Conservation (phyloP, 1,140 invertebrate genomes). For the Oedothorax gibbosus region DNA sequence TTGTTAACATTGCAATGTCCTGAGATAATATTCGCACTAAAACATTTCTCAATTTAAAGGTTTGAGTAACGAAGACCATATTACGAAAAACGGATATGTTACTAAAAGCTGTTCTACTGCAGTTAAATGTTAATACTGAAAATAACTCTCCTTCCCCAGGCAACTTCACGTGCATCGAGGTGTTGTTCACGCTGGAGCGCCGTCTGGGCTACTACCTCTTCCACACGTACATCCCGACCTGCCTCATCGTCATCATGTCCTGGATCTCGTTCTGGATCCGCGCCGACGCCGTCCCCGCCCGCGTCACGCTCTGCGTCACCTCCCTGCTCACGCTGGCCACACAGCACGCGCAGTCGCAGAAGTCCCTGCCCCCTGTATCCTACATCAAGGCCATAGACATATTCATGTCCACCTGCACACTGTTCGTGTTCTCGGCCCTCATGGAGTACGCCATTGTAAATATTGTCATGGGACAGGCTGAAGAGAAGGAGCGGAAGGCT, state of each 20-base stretch:
- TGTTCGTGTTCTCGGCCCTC: conserved; percentile 89
- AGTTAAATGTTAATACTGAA: neutral
- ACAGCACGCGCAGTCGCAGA: conserved; percentile 70
- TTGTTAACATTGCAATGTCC: too few relatives aligned
- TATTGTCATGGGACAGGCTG: conserved; percentile 64
- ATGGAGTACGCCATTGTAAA: conserved; percentile 84
- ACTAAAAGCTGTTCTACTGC: too few relatives aligned
- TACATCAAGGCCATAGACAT: conserved; percentile 77
- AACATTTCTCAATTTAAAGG: too few relatives aligned
- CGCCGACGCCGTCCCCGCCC: conserved; percentile 70
- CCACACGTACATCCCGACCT: conserved; percentile 83
- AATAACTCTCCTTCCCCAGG: conserved; percentile 70
- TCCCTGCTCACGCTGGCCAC: conserved; percentile 85
- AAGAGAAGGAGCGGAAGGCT: conserved; percentile 3
- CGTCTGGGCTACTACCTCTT: conserved; percentile 88
- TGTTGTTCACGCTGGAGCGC: conserved; percentile 85
- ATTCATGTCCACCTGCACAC: conserved; percentile 63
- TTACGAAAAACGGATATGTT: too few relatives aligned
- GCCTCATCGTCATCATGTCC: conserved; percentile 68
- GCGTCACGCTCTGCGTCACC: conserved; percentile 68
- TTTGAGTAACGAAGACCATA: too few relatives aligned
- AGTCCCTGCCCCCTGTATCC: conserved; percentile 88
- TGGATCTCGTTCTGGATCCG: conserved; percentile 69
- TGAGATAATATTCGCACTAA: too few relatives aligned
- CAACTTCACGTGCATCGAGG: conserved; percentile 89